A percentile compares a stretch with the other conserved stretches of the same genome.
These are phyloP conservation scores for Myodes glareolus DNA, from an alignment of 2,113 vertebrate species.

Conservation along the genomic window DNA sequence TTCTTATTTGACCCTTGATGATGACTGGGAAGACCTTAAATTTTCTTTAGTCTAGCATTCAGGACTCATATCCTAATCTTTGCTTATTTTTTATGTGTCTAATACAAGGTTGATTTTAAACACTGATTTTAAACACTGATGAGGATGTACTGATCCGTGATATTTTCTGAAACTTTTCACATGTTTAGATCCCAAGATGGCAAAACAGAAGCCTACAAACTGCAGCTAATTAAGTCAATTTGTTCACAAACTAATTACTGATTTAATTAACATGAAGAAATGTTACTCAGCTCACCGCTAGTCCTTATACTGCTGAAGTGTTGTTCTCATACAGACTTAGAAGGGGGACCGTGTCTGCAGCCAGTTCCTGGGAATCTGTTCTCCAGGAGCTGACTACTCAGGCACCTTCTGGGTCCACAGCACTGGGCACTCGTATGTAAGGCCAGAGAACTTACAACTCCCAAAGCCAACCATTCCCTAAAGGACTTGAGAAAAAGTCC, in stretches of 20 bases:
- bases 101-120: background rate
- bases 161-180: background rate
- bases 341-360: background rate
- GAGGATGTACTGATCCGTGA: background rate
- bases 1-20: background rate
- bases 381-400: background rate
- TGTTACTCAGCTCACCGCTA: background rate
- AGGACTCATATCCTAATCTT: background rate
- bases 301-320: background rate
- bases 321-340: background rate
- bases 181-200: background rate
- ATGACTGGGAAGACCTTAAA: background rate
- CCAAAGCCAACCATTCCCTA: background rate
- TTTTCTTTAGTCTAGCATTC: background rate
- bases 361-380: background rate
- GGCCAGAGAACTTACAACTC: background rate
- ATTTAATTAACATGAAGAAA: constrained; percentile 32
- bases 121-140: background rate
- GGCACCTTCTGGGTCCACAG: background rate
- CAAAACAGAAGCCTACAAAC: background rate
- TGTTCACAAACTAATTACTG: background rate
- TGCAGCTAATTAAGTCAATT: constrained; percentile 16
- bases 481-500: background rate
- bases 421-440: background rate
- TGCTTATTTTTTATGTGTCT: background rate